Evolutionary conservation across 2,797 vertebrate genomes (phyloP).

Genomic region (Falco novaeseelandiae): DNA sequence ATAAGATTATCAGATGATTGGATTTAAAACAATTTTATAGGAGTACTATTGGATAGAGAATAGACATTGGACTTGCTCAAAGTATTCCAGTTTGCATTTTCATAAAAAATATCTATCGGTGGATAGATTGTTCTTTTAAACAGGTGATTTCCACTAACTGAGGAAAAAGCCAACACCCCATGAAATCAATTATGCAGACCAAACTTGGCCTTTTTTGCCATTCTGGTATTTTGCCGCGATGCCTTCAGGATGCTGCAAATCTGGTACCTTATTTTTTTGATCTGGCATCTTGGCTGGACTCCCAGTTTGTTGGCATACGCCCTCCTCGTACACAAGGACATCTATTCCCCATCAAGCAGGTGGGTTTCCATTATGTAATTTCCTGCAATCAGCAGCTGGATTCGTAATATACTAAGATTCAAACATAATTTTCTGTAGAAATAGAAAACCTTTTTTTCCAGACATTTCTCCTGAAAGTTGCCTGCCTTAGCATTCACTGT

Average conservation of each 20-base stretch:
- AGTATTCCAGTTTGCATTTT: background rate
- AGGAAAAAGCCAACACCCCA: background rate
- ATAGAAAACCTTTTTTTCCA: background rate
- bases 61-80: background rate
- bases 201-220: background rate
- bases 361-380: background rate
- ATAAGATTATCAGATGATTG: background rate
- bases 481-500: background rate
- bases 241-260: background rate
- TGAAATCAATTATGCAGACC: background rate
- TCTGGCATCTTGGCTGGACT: background rate
- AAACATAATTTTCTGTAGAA: background rate
- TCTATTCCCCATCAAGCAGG: background rate
- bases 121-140: background rate
- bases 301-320: background rate
- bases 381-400: background rate
- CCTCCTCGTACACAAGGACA: background rate
- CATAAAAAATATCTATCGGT: background rate
- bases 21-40: background rate
- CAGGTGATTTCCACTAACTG: background rate
- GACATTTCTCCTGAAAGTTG: background rate
- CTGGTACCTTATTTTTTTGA: conserved; percentile 25
- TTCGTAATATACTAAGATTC: background rate
- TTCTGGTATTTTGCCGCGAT: background rate
- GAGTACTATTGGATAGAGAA: background rate